Evolutionary conservation across 2,797 vertebrate genomes (phyloP).

Genomic region (Acanthurus leucopareius): DNA sequence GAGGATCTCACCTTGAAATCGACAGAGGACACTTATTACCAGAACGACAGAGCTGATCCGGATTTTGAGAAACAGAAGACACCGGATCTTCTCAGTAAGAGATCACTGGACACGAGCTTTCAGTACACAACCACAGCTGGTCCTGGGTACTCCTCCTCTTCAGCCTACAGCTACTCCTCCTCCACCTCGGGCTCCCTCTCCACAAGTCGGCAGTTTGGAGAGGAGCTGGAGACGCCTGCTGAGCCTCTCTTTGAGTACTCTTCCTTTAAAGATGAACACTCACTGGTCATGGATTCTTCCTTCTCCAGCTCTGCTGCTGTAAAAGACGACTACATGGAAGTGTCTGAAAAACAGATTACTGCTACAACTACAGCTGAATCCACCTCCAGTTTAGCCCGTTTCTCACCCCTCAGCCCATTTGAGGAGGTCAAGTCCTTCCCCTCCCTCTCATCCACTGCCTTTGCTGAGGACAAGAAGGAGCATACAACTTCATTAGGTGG

Average conservation of each 20-base stretch:
- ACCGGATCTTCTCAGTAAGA: slow-evolving; percentile 73
- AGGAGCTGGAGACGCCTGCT: slow-evolving; percentile 85
- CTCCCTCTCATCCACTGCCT: slow-evolving; percentile 72
- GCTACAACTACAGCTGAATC: slow-evolving; percentile 82
- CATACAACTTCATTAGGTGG: slow-evolving; percentile 63
- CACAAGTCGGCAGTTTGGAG: slow-evolving; percentile 88
- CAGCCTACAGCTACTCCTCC: slow-evolving; percentile 88
- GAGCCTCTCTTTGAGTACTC: slow-evolving; percentile 88
- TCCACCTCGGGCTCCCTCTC: slow-evolving; percentile 90
- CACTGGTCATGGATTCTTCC: slow-evolving; percentile 80
- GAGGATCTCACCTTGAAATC: slow-evolving; percentile 71
- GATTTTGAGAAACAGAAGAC: slow-evolving; percentile 81
- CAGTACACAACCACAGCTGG: slow-evolving; percentile 83
- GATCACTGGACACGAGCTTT: slow-evolving; percentile 84
- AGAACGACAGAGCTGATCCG: slow-evolving; percentile 66
- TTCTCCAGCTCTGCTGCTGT: slow-evolving; percentile 76
- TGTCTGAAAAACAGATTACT: slow-evolving; percentile 87
- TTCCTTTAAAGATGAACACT: slow-evolving; percentile 87
- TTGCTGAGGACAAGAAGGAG: slow-evolving; percentile 80
- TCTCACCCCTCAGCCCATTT: slow-evolving; percentile 87
- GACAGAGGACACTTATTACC: slow-evolving; percentile 74
- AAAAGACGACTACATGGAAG: slow-evolving; percentile 94
- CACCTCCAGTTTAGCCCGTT: slow-evolving; percentile 84
- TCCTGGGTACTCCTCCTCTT: slow-evolving; percentile 87
- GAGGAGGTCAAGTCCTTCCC: slow-evolving; percentile 86